phyloP scores from a whole-genome alignment of 2,888 invertebrate genomes.

The Drosophila macrospina region DNA sequence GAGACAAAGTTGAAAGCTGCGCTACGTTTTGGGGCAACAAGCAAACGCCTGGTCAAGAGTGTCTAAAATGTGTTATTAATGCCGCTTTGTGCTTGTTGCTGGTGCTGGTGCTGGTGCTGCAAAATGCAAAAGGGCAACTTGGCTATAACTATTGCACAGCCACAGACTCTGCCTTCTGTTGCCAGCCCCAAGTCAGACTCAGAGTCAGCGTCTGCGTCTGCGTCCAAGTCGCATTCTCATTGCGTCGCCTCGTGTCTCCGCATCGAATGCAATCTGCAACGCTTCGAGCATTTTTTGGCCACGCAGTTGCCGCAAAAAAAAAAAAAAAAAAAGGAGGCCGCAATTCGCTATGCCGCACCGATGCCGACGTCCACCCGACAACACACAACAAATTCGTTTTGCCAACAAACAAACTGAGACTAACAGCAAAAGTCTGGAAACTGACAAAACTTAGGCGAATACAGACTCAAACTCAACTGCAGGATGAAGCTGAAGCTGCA shows the following conservation, averaged over 20 bases:
- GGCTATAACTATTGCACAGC: constrained; percentile 31
- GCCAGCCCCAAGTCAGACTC: background rate
- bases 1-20: constrained; percentile 27
- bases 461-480: no score
- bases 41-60: constrained; percentile 61
- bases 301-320: constrained; percentile 54
- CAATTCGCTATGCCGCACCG: constrained; percentile 60
- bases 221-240: constrained; percentile 6
- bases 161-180: constrained; percentile 5
- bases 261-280: constrained; percentile 82
- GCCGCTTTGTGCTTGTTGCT: constrained; percentile 49
- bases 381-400: constrained; percentile 42
- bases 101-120: background rate
- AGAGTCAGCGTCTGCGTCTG: background rate
- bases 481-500: no score
- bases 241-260: constrained; percentile 44
- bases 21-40: constrained; percentile 49
- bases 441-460: background rate
- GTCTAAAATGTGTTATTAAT: constrained; percentile 79
- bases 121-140: constrained; percentile 68
- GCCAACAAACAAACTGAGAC: constrained; percentile 13
- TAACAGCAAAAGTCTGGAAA: background rate
- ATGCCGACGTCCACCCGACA: constrained; percentile 49
- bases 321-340: constrained; percentile 52
- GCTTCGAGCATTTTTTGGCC: constrained; percentile 74